Evolutionary conservation across 2,888 invertebrate genomes (phyloP).

Genomic region (Caenorhabditis sp.): DNA sequence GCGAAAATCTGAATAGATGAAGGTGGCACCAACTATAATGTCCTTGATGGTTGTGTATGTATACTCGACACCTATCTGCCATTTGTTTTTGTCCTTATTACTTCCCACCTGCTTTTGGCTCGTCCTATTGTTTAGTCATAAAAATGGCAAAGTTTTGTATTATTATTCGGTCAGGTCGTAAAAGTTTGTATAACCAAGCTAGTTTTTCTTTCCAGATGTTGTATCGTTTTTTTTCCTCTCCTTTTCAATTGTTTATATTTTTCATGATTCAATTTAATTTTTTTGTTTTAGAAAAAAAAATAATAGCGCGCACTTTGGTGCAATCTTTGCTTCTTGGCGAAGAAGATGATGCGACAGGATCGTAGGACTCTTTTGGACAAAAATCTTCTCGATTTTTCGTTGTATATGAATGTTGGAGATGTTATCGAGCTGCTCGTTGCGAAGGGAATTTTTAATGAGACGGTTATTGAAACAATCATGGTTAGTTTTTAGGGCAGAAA

Average conservation of each 20-base stretch:
- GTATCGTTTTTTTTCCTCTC: background rate
- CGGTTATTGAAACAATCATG: conserved; percentile 27
- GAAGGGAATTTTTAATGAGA: conserved; percentile 27
- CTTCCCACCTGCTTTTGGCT: background rate
- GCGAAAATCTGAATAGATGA: too few relatives aligned
- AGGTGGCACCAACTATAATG: too few relatives aligned
- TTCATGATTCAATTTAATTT: background rate
- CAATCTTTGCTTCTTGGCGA: background rate
- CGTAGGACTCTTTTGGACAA: conserved; percentile 32
- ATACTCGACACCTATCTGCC: background rate
- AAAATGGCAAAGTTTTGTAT: background rate
- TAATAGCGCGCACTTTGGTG: background rate
- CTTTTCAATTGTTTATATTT: background rate
- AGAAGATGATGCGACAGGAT: conserved; percentile 39
- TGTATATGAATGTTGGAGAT: conserved; percentile 13
- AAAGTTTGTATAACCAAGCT: background rate
- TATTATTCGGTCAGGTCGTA: background rate
- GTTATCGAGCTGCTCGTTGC: conserved; percentile 19
- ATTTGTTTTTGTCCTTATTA: background rate
- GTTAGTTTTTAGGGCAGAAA: conserved; percentile 21
- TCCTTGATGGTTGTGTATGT: too few relatives aligned
- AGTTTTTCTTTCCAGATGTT: background rate
- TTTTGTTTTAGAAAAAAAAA: background rate
- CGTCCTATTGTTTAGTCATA: background rate
- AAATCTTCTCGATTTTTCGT: conserved; percentile 18